Conservation (phyloP, 2,888 invertebrate genomes). For the Xylophagus ater region DNA sequence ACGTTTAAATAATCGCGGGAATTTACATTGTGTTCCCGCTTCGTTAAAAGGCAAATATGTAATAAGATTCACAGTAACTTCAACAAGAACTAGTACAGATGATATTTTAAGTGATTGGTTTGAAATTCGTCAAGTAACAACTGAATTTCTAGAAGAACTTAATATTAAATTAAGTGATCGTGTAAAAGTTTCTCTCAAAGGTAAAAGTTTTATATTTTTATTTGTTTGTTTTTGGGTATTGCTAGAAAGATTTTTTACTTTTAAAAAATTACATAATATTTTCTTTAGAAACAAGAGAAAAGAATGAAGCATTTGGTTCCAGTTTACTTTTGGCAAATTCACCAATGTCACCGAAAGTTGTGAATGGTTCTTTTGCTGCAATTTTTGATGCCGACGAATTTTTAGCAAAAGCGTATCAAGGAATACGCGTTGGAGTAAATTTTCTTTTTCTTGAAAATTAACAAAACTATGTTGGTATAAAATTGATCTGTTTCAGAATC, state of each 20-base stretch:
- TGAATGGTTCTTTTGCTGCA: conserved; percentile 87
- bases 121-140: conserved; percentile 64
- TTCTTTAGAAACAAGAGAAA: conserved; percentile 60
- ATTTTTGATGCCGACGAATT: conserved; percentile 58
- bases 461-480: background rate
- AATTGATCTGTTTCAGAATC: conserved; percentile 26
- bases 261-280: background rate
- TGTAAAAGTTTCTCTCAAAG: conserved; percentile 63
- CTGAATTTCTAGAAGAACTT: conserved; percentile 54
- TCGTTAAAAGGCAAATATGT: conserved; percentile 82
- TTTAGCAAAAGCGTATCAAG: conserved; percentile 38
- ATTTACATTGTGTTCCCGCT: conserved; percentile 90
- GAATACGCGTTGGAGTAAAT: conserved; percentile 36
- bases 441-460: conserved; percentile 1
- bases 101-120: conserved; percentile 78
- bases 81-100: conserved; percentile 67
- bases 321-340: conserved; percentile 87
- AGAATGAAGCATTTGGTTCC: conserved; percentile 82
- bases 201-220: conserved; percentile 39
- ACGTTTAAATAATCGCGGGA: conserved; percentile 73
- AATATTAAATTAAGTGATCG: conserved; percentile 45
- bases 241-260: background rate
- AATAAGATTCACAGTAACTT: conserved; percentile 85
- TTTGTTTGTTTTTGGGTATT: background rate
- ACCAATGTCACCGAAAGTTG: conserved; percentile 93